Base-by-base conservation (phyloP, 1,140 invertebrate genomes). In the Apis dorsata region DNA sequence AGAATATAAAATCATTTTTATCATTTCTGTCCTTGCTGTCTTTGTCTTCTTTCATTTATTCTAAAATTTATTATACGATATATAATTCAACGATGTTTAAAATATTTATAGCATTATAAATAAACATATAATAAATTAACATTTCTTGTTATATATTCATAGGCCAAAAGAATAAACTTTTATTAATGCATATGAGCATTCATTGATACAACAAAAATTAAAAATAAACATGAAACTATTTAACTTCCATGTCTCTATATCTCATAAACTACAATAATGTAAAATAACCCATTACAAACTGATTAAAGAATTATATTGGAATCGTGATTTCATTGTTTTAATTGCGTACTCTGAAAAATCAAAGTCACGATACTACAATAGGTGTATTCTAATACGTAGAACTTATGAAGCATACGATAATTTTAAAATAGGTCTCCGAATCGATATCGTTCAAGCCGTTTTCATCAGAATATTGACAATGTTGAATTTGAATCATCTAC, bases 401-500 rank as follows among this genome's bases (percentile, higher is more conserved):
- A n/a, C n/a, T 70, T 21, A 11, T 65, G 15, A 10, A 21, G 15
- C 24, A 1, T 17, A 34, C 21, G 24, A 34, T 28, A 28, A 28
- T 53, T 9, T 68, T 1, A 12, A 55, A 65, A 13, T 15, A 62
- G 19, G 21, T 62, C 44, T 10, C 44, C 63, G n/a, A 49, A 75
- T 24, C 21, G 44, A 55, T 77, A 66, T 66, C 34, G 44, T 60
- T 70, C 13, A 24, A 34, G 12, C 1, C 11, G 28, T 34, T 65
- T 44, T 17, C 34, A 51, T 49, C 68, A 51, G 44, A 79, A 51
- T 34, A 34, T 57, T 62, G 12, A 71, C 49, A 60, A 62, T 17
- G 44, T 62, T 5, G 8, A 13, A 72, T 72, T 44, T 63, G 69
- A 79, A 79, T 79, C 59, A 63, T 63, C 68, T 72, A 34, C 44